Conservation (phyloP, 2,797 vertebrate genomes). For the Threskiornis aethiopicus region DNA sequence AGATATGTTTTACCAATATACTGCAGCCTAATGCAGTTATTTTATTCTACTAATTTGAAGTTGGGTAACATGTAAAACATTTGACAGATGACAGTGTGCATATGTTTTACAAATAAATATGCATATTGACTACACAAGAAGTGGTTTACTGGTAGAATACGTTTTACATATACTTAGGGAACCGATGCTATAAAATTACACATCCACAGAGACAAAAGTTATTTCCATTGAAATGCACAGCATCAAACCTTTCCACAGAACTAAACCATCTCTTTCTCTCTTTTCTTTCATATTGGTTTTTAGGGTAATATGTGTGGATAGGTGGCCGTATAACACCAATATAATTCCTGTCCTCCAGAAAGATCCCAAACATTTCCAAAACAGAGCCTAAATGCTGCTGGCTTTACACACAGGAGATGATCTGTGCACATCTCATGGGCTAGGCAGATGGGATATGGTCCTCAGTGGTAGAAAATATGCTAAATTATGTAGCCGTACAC, state of each 20-base stretch:
- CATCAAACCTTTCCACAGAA: neutral
- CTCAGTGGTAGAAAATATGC: neutral
- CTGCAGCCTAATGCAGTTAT: neutral
- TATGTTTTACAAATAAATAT: constrained; percentile 45
- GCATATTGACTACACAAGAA: constrained; percentile 13
- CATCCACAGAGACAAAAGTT: constrained; percentile 33
- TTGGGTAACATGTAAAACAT: neutral
- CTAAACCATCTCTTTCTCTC: neutral
- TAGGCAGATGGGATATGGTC: neutral
- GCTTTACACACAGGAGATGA: neutral
- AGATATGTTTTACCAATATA: neutral
- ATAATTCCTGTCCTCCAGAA: neutral
- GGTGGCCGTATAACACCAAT: neutral
- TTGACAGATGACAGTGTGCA: constrained; percentile 19
- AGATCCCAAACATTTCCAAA: neutral
- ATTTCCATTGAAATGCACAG: constrained; percentile 6
- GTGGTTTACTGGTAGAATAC: neutral
- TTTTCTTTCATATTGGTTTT: neutral
- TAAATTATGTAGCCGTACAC: neutral
- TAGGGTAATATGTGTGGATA: neutral
- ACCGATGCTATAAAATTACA: neutral
- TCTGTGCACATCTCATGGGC: neutral
- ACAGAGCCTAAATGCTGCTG: neutral
- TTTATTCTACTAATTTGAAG: constrained; percentile 16
- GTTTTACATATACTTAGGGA: constrained; percentile 19